Base-by-base conservation (phyloP, 2,888 invertebrate species). In the Eristalis pertinax region DNA sequence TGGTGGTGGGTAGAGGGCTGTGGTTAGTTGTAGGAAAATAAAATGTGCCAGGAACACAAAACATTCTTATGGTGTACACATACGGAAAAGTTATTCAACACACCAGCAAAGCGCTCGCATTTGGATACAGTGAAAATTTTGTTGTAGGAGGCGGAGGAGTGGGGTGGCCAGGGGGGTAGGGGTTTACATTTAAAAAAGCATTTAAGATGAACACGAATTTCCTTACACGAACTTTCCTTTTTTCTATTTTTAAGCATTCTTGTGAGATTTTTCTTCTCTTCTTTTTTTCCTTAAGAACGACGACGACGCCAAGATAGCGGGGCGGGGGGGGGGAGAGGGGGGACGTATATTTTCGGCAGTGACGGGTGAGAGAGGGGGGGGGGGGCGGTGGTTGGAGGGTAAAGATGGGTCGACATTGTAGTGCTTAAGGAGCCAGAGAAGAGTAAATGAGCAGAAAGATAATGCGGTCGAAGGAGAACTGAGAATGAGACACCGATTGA, bases 141-240 rank as follows among this genome's bases (percentile, higher is more conserved):
- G 38, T 38, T 0, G 8, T 1, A 2, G 8, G 38, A 13, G 13
- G 13, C 2, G 38, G 38, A 10, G 38, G 11, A 10, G 11, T 5
- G 50, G 7, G n/a, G 19, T 4, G 5, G 50, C 0, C 3, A 15
- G 50, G 0, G 7, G 50, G 19, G 0, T 19, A 7, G n/a, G 13
- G 38, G 38, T 2, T 38, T 38, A 38, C 38, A 13, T 38, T 38
- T 38, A 13, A 43, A 65, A 32, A 32, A 67, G 32, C 32, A 41
- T 67, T 64, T 32, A 69, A 78, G 60, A 73, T 60, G 67, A 79
- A 73, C 65, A 79, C 56, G 8, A 35, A 65, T 26, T 38, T 70
- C 26, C 22, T 63, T 70, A 8, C 32, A 56, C 38, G 32, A 73
- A 64, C 50, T 35, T 41, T 1, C 35, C 32, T 26, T 26, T 26